Evolutionary conservation across 2,113 vertebrate species (phyloP), one percentile per base, ranked within the genome.

Genomic region (Stegastes partitus): DNA sequence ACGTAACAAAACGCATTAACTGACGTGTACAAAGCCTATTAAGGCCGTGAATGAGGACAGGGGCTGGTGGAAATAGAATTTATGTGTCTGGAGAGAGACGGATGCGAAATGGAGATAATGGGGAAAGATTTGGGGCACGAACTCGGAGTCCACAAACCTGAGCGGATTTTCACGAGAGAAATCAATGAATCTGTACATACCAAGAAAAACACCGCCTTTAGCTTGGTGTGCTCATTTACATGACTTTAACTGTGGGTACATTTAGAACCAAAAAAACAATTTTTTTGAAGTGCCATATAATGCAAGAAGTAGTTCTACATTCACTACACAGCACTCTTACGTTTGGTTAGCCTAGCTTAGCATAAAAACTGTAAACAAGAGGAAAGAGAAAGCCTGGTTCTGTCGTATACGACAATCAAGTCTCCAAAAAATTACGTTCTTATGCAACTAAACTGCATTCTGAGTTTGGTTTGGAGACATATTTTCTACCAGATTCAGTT

Each of bases 1-100:
- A 72, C 23, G n/a, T 57, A 81, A 68, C 75, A 70, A 81, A 82
- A 90, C 57, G 22, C 73, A 77, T 85, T 74, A 86, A 31, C 53
- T 45, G 44, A n/a, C 57, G 15, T 62, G 44, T 31, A 56, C 28
- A 74, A 57, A 58, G 79, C 47, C 58, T 26, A 22, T 82, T 83
- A 87, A 37, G 12, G 51, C 11, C 49, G 45, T 42, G 58, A 66
- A 54, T 61, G 19, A 68, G 44, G 66, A 71, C 71, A 25, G 28
- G 31, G 62, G 64, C 10, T 2, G 55, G 39, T 45, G 25, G n/a
- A 75, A 31, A 39, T 4, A 22, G 44, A 79, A 79, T 74, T 49
- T 59, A 84, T 77, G 19, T 28, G 28, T 21, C 39, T 69, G 62
- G 11, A 70, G 68, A 68, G 69, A 54, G 68, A 79, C 45, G 82